A percentile compares a stretch with the other conserved stretches of the same genome.
Conservation (phyloP, 2,113 vertebrate species). For the Marmota flaviventris region DNA sequence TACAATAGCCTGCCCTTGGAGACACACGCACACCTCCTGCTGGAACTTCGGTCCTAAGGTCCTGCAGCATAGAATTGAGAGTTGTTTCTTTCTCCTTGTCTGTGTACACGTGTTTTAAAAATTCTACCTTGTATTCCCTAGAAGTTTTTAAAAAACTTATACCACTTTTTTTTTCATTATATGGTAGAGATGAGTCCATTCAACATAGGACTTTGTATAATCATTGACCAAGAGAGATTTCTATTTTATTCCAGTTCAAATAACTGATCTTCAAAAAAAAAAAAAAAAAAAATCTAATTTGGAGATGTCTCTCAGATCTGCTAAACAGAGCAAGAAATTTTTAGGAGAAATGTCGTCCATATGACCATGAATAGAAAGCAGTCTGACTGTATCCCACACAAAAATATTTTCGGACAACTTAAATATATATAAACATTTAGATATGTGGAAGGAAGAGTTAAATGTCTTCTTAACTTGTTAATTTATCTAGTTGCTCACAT, state of each 20-base stretch:
- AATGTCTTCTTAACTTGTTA: neutral
- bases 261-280: constrained; percentile 32
- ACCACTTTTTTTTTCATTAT: neutral
- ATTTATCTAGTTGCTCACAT: neutral
- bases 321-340: constrained; percentile 73
- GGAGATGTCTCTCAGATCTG: constrained; percentile 58
- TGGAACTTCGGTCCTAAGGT: neutral
- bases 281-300: constrained; percentile 41
- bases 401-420: constrained; percentile 37
- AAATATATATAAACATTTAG: constrained; percentile 8
- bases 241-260: constrained; percentile 61
- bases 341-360: constrained; percentile 54
- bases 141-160: neutral
- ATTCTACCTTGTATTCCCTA: neutral
- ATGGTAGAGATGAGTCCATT: neutral
- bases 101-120: neutral
- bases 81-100: neutral
- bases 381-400: constrained; percentile 3
- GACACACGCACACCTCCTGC: neutral
- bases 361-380: constrained; percentile 45
- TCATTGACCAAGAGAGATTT: constrained; percentile 56
- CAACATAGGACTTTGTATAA: constrained; percentile 42
- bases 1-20: neutral
- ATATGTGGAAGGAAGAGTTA: neutral
- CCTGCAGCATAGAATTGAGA: neutral